Conservation (phyloP, 2,888 invertebrate species). For the Lamproptera curius region DNA sequence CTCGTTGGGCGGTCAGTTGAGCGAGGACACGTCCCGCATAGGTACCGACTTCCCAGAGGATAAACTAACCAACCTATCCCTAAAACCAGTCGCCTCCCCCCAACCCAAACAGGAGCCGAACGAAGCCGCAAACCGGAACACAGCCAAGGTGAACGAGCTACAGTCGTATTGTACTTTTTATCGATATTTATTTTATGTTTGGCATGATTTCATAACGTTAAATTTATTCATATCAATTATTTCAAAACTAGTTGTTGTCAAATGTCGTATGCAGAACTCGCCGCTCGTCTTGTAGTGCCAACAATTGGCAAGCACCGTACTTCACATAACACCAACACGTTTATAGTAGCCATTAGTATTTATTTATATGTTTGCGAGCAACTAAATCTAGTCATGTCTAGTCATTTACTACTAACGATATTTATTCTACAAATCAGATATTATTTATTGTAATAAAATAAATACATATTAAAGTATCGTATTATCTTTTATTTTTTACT, state of each 20-base stretch:
- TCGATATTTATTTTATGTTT: slow-evolving; percentile 70
- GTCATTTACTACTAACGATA: slow-evolving; percentile 37
- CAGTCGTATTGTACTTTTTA: slow-evolving; percentile 75
- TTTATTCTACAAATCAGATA: slow-evolving; percentile 32
- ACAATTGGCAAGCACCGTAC: slow-evolving; percentile 54
- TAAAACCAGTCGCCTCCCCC: slow-evolving; percentile 62
- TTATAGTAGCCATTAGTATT: slow-evolving; percentile 39
- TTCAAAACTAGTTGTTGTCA: slow-evolving; percentile 62
- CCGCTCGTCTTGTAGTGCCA: slow-evolving; percentile 75
- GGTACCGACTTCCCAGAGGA: slow-evolving; percentile 58
- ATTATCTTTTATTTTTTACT: slow-evolving; percentile 53
- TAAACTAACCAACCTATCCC: slow-evolving; percentile 70
- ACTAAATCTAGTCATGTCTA: slow-evolving; percentile 66
- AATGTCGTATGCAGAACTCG: slow-evolving; percentile 52
- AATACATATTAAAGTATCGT: slow-evolving; percentile 53
- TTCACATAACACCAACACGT: slow-evolving; percentile 26
- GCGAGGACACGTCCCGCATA: slow-evolving; percentile 37
- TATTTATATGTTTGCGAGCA: slow-evolving; percentile 43
- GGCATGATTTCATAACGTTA: slow-evolving; percentile 75
- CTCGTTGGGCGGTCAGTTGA: slow-evolving; percentile 35
- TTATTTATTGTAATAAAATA: slow-evolving; percentile 57
- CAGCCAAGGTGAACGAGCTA: slow-evolving; percentile 72
- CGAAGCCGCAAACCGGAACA: slow-evolving; percentile 47
- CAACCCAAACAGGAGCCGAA: slow-evolving; percentile 64
- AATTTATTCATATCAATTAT: slow-evolving; percentile 69